Conservation (phyloP, 2,113 vertebrate species). For the Empidonax alnorum region DNA sequence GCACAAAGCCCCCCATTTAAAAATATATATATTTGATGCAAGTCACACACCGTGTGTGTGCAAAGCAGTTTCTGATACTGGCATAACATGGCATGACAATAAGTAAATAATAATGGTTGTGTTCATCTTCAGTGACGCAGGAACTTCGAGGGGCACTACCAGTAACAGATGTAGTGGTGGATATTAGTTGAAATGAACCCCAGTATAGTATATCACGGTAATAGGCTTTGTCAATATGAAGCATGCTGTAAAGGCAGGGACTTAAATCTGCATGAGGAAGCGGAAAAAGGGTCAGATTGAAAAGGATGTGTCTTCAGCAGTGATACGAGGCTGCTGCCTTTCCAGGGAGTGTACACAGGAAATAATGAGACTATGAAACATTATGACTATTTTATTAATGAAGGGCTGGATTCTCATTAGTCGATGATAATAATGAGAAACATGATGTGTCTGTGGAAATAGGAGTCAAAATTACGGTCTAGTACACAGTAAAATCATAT, state of each 20-base stretch:
- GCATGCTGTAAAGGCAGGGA: constrained; percentile 49
- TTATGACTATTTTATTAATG: constrained; percentile 19
- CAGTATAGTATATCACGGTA: constrained; percentile 57
- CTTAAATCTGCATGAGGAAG: constrained; percentile 55
- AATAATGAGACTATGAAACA: background rate
- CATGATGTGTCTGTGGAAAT: background rate
- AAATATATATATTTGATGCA: constrained; percentile 38
- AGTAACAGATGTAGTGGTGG: constrained; percentile 38
- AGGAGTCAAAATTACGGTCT: background rate
- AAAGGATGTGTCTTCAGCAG: background rate
- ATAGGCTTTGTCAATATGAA: constrained; percentile 73
- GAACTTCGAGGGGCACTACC: background rate
- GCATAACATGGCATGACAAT: background rate
- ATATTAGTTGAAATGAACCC: constrained; percentile 51
- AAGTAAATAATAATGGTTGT: constrained; percentile 42
- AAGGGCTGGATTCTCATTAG: background rate
- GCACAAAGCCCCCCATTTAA: constrained; percentile 49
- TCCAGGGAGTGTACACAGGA: background rate
- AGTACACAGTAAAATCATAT: background rate
- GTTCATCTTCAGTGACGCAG: constrained; percentile 3
- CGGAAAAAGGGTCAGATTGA: constrained; percentile 16
- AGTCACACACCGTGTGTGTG: constrained; percentile 39
- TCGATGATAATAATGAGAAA: background rate
- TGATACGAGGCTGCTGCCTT: background rate
- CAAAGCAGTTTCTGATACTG: constrained; percentile 31